phyloP scores from a whole-genome alignment of 1,140 invertebrate species.

The Aphidius ervi region DNA sequence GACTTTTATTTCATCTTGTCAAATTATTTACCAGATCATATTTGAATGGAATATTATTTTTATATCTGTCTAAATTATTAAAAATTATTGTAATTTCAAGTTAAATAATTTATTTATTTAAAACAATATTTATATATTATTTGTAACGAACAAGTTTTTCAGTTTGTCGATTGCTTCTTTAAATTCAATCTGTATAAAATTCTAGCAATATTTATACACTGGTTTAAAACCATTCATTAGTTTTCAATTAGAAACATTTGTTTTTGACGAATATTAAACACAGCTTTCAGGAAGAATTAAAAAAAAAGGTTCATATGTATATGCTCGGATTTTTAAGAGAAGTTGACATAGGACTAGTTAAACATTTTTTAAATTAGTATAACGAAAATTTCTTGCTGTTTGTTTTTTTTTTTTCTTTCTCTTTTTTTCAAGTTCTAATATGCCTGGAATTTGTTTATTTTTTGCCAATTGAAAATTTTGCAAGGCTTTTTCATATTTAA shows the following conservation, averaged over 20 bases:
- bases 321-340: not conserved
- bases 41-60: too few species aligned
- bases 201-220: not conserved
- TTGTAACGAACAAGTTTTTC: too few species aligned
- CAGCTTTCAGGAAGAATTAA: slow-evolving; percentile 26
- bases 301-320: not conserved
- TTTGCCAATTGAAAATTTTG: too few species aligned
- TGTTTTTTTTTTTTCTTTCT: not conserved
- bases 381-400: not conserved
- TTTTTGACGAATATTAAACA: slow-evolving; percentile 32
- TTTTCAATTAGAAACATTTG: slow-evolving; percentile 49
- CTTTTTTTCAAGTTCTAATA: too few species aligned
- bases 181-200: not conserved
- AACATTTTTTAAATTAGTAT: slow-evolving; percentile 12
- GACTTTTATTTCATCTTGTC: too few species aligned
- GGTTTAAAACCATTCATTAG: slow-evolving; percentile 41
- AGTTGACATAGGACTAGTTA: slow-evolving; percentile 15
- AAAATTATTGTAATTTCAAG: too few species aligned
- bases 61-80: too few species aligned
- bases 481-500: too few species aligned
- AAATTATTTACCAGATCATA: too few species aligned
- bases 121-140: too few species aligned
- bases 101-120: too few species aligned
- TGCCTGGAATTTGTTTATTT: too few species aligned
- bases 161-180: not conserved